Conservation (phyloP, 2,888 invertebrate genomes). For the Dasypolia templi region DNA sequence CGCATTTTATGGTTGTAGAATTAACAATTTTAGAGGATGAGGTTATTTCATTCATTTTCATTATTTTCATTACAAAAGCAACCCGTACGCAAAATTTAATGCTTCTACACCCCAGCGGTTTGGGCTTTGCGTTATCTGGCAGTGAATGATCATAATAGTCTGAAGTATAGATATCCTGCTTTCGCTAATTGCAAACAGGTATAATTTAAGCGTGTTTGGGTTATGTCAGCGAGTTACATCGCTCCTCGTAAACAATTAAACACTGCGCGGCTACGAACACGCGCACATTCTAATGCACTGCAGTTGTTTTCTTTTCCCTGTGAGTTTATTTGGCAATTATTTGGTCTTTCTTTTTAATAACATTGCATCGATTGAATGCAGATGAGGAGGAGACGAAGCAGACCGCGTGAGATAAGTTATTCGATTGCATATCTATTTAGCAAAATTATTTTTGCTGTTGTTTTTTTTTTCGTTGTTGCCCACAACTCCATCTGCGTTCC, state of each 20-base stretch:
- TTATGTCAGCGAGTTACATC: slow-evolving; percentile 66
- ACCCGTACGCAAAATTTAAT: background rate
- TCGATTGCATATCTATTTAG: no score
- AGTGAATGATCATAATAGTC: background rate
- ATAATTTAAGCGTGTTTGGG: slow-evolving; percentile 30
- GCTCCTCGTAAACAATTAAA: slow-evolving; percentile 33
- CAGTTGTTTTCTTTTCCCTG: background rate
- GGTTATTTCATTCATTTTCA: no score
- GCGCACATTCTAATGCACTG: slow-evolving; percentile 16
- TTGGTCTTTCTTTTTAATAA: background rate
- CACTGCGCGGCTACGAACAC: slow-evolving; percentile 37
- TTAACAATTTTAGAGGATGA: no score
- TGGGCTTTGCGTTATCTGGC: no score
- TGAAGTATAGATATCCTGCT: slow-evolving; percentile 44
- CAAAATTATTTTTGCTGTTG: no score
- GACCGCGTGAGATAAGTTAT: background rate
- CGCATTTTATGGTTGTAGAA: no score
- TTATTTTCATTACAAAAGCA: background rate
- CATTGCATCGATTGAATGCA: background rate
- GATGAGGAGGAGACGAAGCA: background rate
- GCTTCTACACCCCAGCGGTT: no score
- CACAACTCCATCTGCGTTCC: no score
- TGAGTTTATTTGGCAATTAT: background rate
- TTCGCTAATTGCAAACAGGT: slow-evolving; percentile 59
- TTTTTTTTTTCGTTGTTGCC: no score